Conservation (phyloP, 1,140 invertebrate genomes). For the Drosophila micromelanica region DNA sequence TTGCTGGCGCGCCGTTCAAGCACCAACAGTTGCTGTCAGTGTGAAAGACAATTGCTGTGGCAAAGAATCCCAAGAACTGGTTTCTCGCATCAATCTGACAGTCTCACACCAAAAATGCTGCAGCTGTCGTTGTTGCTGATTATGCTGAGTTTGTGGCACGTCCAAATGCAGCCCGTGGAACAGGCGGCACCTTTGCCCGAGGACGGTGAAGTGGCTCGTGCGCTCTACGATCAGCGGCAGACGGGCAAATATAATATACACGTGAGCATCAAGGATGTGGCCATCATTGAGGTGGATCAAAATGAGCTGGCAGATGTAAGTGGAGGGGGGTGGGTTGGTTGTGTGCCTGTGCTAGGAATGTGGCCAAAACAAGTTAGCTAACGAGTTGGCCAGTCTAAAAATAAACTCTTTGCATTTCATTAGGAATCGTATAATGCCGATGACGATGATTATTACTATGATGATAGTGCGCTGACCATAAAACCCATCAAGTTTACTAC, state of each 20-base stretch:
- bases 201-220: conserved; percentile 35
- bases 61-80: conserved; percentile 47
- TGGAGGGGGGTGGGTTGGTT: conserved; percentile 24
- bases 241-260: conserved; percentile 91
- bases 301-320: conserved; percentile 86
- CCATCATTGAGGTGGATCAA: conserved; percentile 88
- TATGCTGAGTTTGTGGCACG: conserved; percentile 26
- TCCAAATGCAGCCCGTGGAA: conserved; percentile 57
- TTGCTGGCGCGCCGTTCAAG: conserved; percentile 54
- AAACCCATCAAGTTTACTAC: conserved; percentile 73
- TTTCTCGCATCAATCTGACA: conserved; percentile 34
- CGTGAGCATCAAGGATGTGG: conserved; percentile 90
- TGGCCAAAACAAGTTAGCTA: conserved; percentile 51
- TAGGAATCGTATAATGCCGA: conserved; percentile 75
- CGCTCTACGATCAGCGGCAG: conserved; percentile 89
- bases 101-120: conserved; percentile 27
- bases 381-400: conserved; percentile 51
- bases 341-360: conserved; percentile 14
- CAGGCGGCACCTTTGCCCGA: conserved; percentile 11
- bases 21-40: conserved; percentile 24
- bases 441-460: conserved; percentile 81
- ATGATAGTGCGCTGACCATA: conserved; percentile 79
- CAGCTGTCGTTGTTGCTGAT: conserved; percentile 32
- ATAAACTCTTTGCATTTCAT: conserved; percentile 53
- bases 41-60: background rate